phyloP scores from a whole-genome alignment of 35 echinoderm and acorn worm species.

The Antedon bifida region DNA sequence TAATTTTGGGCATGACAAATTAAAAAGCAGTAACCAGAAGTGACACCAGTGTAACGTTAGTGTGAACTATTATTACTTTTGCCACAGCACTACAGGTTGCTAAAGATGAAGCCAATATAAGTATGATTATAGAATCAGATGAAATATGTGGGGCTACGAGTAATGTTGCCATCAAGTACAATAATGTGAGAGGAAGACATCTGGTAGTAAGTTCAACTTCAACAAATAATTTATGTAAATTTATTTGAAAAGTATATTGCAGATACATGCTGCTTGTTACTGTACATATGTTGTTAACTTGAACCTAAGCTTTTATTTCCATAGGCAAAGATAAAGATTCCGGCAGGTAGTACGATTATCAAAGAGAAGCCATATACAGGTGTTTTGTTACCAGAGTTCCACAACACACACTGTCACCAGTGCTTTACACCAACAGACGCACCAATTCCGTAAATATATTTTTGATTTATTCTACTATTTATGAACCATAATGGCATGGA shows the following conservation, averaged over 20 bases:
- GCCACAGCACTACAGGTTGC: no score
- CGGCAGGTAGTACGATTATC: conserved; percentile 49
- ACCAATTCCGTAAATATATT: conserved; percentile 43
- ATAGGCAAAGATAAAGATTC: conserved; percentile 31
- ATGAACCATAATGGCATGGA: no score
- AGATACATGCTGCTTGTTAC: no score
- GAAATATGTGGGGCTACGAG: conserved; percentile 22
- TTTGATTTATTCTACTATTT: no score
- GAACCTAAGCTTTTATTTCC: no score
- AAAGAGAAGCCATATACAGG: conserved; percentile 52
- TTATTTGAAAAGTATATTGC: no score
- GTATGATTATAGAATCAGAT: background rate
- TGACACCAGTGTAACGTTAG: no score
- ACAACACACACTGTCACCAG: conserved; percentile 47
- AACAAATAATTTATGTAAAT: no score
- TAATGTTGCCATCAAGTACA: conserved; percentile 13
- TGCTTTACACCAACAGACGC: conserved; percentile 20
- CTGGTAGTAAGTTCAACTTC: conserved; percentile 34
- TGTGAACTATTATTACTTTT: no score
- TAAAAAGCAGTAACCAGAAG: no score
- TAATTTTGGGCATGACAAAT: no score
- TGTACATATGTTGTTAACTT: no score
- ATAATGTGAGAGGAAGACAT: conserved; percentile 29
- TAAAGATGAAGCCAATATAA: background rate
- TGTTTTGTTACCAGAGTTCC: conserved; percentile 21